Evolutionary conservation across 2,113 vertebrate species (phyloP), one percentile per base, ranked within the genome.

Genomic region (Poeciliopsis turrubarensis): DNA sequence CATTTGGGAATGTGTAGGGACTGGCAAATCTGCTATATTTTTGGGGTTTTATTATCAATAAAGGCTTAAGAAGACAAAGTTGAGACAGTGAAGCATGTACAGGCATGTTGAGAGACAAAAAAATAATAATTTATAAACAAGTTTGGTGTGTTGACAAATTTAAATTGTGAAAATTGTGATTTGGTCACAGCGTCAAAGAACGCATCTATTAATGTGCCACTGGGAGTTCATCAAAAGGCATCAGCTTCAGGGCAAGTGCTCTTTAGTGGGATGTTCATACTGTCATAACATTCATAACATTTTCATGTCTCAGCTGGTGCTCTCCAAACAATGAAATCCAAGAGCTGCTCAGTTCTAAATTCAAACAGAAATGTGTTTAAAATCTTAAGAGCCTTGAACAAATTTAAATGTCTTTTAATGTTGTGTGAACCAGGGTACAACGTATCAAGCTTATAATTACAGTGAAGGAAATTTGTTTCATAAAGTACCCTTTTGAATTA

Each of bases 141-240:
- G 69, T 60, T 26, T 65, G 64, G 14, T 22, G 0, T 79, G 26
- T 47, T 63, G 65, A 85, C 71, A 57, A 74, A 51, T 82, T 63
- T 60, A 75, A 83, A 72, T 87, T 60, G 75, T 65, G 70, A 82
- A 82, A 87, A 86, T 67, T 41, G 26, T 10, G 34, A 69, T 78
- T 79, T 57, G 80, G 72, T 82, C 77, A 68, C 60, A 60, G 85
- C 73, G 68, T 79, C 62, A 60, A 77, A 71, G 70, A 77, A 75
- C 79, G 81, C 41, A 62, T 77, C 77, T 76, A 65, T 32, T 29
- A 61, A 60, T 68, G 76, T 68, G 67, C 83, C 71, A 78, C 13
- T 77, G 79, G 80, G 34, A 75, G 51, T 79, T 78, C 68, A 79
- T 89, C 74, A 72, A 57, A 75, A 75, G 60, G 72, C 70, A 86